Conservation (phyloP, 2,888 invertebrate genomes). For the Stramonita haemastoma region DNA sequence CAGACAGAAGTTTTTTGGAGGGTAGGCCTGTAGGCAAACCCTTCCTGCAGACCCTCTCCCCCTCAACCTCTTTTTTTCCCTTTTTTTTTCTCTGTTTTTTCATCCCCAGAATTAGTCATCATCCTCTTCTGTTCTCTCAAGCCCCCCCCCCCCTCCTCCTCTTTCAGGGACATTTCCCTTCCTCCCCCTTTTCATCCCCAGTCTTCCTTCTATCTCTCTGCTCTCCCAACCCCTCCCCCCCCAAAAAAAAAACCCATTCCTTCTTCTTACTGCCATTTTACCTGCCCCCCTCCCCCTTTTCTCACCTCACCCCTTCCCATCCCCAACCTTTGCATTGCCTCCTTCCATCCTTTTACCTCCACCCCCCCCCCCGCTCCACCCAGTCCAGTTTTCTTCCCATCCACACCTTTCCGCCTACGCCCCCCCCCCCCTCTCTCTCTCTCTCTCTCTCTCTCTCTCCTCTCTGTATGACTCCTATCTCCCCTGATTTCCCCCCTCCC, state of each 20-base stretch:
- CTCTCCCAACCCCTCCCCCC: neutral
- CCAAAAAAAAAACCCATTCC: too few species aligned
- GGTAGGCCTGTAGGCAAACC: neutral
- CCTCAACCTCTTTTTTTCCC: neutral
- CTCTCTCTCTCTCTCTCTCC: too few species aligned
- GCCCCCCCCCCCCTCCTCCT: neutral
- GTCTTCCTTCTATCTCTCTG: neutral
- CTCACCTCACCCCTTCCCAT: neutral
- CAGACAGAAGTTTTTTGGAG: neutral
- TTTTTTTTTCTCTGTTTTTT: too few species aligned
- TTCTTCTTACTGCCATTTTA: neutral
- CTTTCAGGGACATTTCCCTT: neutral
- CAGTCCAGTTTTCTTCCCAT: neutral
- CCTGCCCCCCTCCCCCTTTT: neutral
- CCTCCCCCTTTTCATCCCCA: neutral
- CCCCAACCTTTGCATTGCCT: neutral
- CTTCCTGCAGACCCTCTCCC: neutral
- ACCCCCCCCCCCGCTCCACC: neutral
- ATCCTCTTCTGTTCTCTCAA: neutral
- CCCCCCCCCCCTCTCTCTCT: too few species aligned
- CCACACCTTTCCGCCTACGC: too few species aligned
- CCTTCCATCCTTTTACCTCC: neutral
- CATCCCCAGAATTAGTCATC: neutral
- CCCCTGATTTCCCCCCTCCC: neutral
- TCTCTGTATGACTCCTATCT: too few species aligned